Conservation (phyloP, 2,113 vertebrate species). For the Gallinago media region DNA sequence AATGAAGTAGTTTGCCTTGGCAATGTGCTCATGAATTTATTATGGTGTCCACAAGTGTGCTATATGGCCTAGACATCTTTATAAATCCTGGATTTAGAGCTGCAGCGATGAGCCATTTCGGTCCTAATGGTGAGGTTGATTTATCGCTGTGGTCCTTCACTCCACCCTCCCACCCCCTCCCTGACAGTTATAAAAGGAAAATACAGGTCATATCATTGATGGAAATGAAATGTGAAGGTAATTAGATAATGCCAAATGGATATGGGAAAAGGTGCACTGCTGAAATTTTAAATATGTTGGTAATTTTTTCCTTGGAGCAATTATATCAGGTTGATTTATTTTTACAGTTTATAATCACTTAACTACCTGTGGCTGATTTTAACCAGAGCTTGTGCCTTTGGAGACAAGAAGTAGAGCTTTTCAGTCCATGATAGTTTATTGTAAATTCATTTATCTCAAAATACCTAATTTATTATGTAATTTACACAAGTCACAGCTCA, state of each 20-base stretch:
- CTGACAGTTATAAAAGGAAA: slow-evolving; percentile 80
- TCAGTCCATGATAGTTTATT: slow-evolving; percentile 64
- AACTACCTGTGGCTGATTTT: slow-evolving; percentile 84
- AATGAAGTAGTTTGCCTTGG: slow-evolving; percentile 97
- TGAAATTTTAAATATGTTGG: slow-evolving; percentile 84
- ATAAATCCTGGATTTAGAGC: slow-evolving; percentile 92
- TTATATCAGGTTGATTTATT: slow-evolving; percentile 86
- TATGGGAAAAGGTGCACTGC: slow-evolving; percentile 80
- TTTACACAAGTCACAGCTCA: slow-evolving; percentile 65
- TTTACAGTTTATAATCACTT: slow-evolving; percentile 84
- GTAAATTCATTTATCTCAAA: slow-evolving; percentile 72
- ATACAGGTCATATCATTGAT: slow-evolving; percentile 92
- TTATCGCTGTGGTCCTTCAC: slow-evolving; percentile 83
- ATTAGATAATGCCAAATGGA: slow-evolving; percentile 91
- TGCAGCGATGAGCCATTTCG: slow-evolving; percentile 83
- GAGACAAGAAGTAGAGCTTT: slow-evolving; percentile 75
- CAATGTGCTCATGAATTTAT: slow-evolving; percentile 96
- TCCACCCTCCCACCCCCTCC: slow-evolving; percentile 79
- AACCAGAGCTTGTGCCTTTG: slow-evolving; percentile 77
- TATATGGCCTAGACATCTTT: slow-evolving; percentile 91
- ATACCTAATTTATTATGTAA: slow-evolving; percentile 64
- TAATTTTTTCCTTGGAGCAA: slow-evolving; percentile 82
- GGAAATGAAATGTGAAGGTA: slow-evolving; percentile 93
- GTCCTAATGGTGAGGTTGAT: slow-evolving; percentile 87
- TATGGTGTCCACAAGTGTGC: slow-evolving; percentile 94